Evolutionary conservation across 53 echinoderm and acorn worm species (phyloP).

Genomic region (Paracentrotus lividus): DNA sequence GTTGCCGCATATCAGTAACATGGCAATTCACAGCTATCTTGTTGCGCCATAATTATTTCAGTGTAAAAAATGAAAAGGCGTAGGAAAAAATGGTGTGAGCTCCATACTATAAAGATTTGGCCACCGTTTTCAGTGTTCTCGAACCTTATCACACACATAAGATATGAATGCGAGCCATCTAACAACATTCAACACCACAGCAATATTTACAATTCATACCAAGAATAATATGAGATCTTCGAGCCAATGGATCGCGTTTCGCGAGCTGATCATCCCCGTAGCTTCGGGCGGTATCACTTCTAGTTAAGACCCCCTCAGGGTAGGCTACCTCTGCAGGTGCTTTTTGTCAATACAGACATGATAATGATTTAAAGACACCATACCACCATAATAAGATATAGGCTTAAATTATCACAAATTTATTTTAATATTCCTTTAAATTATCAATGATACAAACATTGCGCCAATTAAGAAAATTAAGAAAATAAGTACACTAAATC

Average conservation of each 20-base stretch:
- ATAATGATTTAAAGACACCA: too few species aligned
- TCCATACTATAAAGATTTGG: background rate
- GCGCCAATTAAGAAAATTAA: too few species aligned
- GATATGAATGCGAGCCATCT: background rate
- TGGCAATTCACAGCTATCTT: too few species aligned
- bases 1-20: background rate
- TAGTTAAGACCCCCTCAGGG: slow-evolving; percentile 10
- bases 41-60: too few species aligned
- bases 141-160: background rate
- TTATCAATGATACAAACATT: too few species aligned
- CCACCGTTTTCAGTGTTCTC: background rate
- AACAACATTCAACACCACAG: slow-evolving; percentile 9
- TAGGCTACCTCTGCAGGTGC: slow-evolving; percentile 24
- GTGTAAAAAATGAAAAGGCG: too few species aligned
- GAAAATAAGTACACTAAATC: too few species aligned
- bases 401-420: too few species aligned
- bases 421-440: too few species aligned
- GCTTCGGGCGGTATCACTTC: slow-evolving; percentile 22
- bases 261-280: background rate
- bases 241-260: slow-evolving; percentile 20
- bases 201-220: slow-evolving; percentile 37
- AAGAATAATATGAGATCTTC: slow-evolving; percentile 2
- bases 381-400: too few species aligned
- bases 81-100: background rate
- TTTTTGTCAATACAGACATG: background rate